Conservation (phyloP, 2,113 vertebrate genomes). For the Okapia johnstoni region DNA sequence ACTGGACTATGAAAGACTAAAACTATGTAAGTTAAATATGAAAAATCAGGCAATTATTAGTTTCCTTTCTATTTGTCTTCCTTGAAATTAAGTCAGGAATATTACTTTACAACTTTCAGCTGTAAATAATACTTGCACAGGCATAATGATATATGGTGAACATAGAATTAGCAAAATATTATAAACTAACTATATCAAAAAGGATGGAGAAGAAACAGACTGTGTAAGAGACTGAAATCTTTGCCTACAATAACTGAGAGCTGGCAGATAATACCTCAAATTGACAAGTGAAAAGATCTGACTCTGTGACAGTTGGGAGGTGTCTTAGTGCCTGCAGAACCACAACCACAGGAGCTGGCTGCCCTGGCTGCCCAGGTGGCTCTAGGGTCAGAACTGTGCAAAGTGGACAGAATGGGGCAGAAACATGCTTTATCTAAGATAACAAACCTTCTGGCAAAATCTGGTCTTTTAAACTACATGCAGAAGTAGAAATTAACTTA, state of each 20-base stretch:
- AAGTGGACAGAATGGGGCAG: background rate
- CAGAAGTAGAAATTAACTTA: background rate
- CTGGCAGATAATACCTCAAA: background rate
- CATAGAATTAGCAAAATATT: background rate
- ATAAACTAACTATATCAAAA: background rate
- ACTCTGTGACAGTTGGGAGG: background rate
- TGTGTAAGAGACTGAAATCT: background rate
- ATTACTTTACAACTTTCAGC: background rate
- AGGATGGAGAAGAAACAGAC: background rate
- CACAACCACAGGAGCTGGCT: background rate
- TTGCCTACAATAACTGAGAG: background rate
- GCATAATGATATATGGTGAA: background rate
- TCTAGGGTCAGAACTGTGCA: background rate
- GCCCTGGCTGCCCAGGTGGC: background rate
- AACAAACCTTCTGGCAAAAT: background rate
- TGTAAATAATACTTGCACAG: background rate
- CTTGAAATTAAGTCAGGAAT: background rate
- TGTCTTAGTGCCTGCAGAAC: background rate
- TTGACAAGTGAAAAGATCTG: background rate
- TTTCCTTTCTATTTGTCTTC: background rate
- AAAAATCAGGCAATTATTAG: background rate
- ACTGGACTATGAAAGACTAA: background rate
- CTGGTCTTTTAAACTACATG: background rate
- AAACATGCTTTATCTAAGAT: too few species aligned
- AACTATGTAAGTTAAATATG: background rate